These are phyloP conservation scores for Drepanosiphum platanoidis DNA, from an alignment of 2,888 invertebrate species.

Conservation along the genomic window DNA sequence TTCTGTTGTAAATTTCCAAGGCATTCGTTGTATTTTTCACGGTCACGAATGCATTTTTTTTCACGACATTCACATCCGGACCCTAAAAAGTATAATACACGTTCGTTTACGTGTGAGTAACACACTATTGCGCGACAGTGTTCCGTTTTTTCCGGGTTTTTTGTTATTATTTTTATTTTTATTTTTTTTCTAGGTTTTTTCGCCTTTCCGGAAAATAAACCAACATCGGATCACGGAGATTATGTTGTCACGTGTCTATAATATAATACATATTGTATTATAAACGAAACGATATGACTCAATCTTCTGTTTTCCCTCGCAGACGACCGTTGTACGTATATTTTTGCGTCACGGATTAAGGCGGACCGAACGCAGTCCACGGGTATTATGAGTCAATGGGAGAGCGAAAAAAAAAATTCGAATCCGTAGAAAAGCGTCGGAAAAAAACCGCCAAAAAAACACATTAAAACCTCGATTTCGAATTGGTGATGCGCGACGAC, in stretches of 20 bases:
- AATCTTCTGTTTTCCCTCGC: constrained; percentile 25
- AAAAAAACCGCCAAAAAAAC: too few species aligned
- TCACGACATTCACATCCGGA: too few species aligned
- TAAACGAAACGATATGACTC: not conserved
- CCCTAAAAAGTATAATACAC: too few species aligned
- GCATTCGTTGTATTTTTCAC: too few species aligned
- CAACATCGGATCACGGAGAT: constrained; percentile 6
- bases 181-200: not conserved
- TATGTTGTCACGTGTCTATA: constrained; percentile 28
- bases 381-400: not conserved
- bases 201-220: constrained; percentile 10
- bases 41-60: too few species aligned
- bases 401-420: not conserved
- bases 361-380: not conserved
- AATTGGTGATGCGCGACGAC: too few species aligned
- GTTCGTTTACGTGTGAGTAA: too few species aligned
- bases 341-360: not conserved
- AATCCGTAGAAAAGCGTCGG: not conserved
- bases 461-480: too few species aligned
- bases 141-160: too few species aligned
- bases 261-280: not conserved
- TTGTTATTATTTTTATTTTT: too few species aligned
- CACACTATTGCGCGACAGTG: too few species aligned
- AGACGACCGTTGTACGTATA: not conserved
- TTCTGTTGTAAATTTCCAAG: too few species aligned